These are phyloP conservation scores for Ochotona curzoniae DNA, from an alignment of 2,113 vertebrate species.

Conservation along the genomic window DNA sequence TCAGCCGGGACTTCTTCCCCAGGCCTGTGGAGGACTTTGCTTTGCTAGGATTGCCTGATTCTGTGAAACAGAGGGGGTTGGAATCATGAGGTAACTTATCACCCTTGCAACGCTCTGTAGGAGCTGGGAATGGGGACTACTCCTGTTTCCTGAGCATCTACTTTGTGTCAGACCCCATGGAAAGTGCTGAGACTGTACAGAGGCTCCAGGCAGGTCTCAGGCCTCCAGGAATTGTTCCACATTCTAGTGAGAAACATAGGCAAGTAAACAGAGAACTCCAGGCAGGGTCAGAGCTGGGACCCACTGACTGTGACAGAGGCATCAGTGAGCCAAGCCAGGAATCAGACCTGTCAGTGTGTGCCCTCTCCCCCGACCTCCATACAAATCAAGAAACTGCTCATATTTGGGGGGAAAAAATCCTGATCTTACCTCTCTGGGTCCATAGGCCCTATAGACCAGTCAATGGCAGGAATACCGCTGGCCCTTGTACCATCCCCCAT, in stretches of 20 bases:
- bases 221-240: background rate
- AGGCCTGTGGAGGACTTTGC: slow-evolving; percentile 82
- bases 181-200: background rate
- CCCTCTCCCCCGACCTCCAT: background rate
- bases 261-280: background rate
- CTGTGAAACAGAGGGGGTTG: slow-evolving; percentile 60
- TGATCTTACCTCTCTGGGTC: background rate
- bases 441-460: background rate
- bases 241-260: background rate
- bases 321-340: background rate
- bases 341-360: background rate
- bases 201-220: background rate
- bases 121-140: background rate
- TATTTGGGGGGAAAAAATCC: background rate
- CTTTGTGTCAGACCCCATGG: background rate
- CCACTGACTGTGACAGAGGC: background rate
- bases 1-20: slow-evolving; percentile 90
- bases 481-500: fast-evolving
- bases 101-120: background rate
- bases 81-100: background rate
- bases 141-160: background rate
- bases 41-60: slow-evolving; percentile 80
- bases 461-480: no score
- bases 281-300: background rate
- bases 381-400: slow-evolving; percentile 6